Evolutionary conservation across 2,888 invertebrate species (phyloP).

Genomic region (Tenodera sinensis): DNA sequence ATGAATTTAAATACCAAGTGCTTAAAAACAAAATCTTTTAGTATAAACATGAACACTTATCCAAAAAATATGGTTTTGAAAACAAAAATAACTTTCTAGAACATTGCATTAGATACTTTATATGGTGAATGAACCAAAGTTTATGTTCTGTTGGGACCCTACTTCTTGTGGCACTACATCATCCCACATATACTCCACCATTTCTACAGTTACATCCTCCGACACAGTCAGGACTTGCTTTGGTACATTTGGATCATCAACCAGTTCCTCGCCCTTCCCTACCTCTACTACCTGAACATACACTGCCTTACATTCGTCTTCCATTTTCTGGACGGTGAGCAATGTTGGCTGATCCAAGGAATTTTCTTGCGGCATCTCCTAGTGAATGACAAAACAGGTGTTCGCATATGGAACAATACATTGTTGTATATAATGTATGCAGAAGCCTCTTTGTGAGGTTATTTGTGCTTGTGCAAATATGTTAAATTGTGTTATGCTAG

Average conservation of each 20-base stretch:
- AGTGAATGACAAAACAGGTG: no score
- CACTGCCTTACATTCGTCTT: conserved; percentile 31
- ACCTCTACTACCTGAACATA: conserved; percentile 36
- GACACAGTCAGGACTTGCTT: conserved; percentile 42
- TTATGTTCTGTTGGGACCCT: not conserved
- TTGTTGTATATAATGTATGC: no score
- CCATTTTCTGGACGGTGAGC: conserved; percentile 25
- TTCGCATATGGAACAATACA: no score
- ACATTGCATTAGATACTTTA: no score
- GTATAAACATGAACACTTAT: no score
- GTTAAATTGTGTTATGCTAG: no score
- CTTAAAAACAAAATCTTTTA: no score
- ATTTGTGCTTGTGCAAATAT: no score
- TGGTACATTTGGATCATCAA: conserved; percentile 24
- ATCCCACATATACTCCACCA: conserved; percentile 39
- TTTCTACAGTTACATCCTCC: conserved; percentile 44
- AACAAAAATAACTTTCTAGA: no score
- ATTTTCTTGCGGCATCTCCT: conserved; percentile 24
- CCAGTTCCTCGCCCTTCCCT: conserved; percentile 28
- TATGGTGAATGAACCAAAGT: not conserved
- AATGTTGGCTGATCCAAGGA: conserved; percentile 17
- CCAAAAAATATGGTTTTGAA: no score
- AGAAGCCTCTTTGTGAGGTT: no score
- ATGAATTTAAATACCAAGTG: no score
- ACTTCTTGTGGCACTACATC: conserved; percentile 20